A percentile compares a stretch with the other conserved stretches of the same genome.
Evolutionary conservation across 2,888 invertebrate genomes (phyloP).

Genomic region (Endomychus coccineus): DNA sequence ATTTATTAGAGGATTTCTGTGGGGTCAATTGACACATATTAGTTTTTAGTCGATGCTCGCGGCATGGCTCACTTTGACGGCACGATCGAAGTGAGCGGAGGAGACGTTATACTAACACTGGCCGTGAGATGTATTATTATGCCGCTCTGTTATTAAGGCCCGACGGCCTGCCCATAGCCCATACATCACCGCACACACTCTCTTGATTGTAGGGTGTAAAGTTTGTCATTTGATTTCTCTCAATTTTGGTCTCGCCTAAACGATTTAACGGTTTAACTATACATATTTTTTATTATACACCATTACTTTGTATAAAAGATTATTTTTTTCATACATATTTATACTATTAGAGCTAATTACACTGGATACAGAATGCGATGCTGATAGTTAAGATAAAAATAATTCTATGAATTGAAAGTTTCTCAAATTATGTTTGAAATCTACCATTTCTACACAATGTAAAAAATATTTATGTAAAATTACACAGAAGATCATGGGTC

Average conservation of each 20-base stretch:
- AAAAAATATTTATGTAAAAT: too few species aligned
- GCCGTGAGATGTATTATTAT: conserved; percentile 27
- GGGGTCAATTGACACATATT: conserved; percentile 39
- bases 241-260: conserved; percentile 23
- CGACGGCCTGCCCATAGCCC: conserved; percentile 40
- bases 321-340: too few species aligned
- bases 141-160: conserved; percentile 44
- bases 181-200: conserved; percentile 41
- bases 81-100: conserved; percentile 23
- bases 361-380: too few species aligned
- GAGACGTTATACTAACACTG: conserved; percentile 32
- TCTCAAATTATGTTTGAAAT: too few species aligned
- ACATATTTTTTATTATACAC: conserved; percentile 15
- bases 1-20: conserved; percentile 17
- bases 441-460: too few species aligned
- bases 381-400: too few species aligned
- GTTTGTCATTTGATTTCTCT: conserved; percentile 40
- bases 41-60: conserved; percentile 26
- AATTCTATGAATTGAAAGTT: too few species aligned
- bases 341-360: too few species aligned
- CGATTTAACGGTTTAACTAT: conserved; percentile 15
- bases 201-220: conserved; percentile 40
- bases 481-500: too few species aligned
- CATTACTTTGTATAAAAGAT: too few species aligned
- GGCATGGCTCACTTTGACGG: conserved; percentile 27